Conservation (phyloP, 2,888 invertebrate species). For the Anodontia alba region DNA sequence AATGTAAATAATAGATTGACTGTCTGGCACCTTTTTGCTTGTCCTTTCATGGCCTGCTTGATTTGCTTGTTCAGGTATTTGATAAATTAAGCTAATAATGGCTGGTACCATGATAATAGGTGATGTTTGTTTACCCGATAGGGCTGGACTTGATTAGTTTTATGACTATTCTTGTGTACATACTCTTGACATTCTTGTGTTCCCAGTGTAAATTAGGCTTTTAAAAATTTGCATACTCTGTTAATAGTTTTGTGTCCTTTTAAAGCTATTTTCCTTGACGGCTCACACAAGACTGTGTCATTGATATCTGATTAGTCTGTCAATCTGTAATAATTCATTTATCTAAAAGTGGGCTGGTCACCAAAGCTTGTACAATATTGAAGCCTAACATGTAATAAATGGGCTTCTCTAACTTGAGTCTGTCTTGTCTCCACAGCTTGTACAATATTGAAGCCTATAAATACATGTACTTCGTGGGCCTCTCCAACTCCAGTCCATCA, state of each 20-base stretch:
- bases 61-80: too few relatives aligned
- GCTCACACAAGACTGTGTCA: not conserved
- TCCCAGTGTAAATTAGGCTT: not conserved
- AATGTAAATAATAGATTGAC: not conserved
- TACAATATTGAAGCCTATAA: too few relatives aligned
- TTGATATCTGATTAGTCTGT: not conserved
- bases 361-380: too few relatives aligned
- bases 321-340: too few relatives aligned
- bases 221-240: not conserved
- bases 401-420: too few relatives aligned
- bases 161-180: not conserved
- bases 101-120: not conserved
- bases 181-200: constrained; percentile 6
- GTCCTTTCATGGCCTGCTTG: too few relatives aligned
- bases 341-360: too few relatives aligned
- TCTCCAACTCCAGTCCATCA: too few relatives aligned
- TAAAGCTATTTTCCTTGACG: not conserved
- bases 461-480: too few relatives aligned
- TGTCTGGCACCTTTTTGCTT: not conserved
- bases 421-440: too few relatives aligned
- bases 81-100: not conserved
- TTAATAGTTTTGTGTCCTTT: not conserved
- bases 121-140: constrained; percentile 7
- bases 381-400: too few relatives aligned
- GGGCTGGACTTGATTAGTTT: constrained; percentile 9